Evolutionary conservation across 2,888 invertebrate genomes (phyloP).

Genomic region (Drosophila ezoana): DNA sequence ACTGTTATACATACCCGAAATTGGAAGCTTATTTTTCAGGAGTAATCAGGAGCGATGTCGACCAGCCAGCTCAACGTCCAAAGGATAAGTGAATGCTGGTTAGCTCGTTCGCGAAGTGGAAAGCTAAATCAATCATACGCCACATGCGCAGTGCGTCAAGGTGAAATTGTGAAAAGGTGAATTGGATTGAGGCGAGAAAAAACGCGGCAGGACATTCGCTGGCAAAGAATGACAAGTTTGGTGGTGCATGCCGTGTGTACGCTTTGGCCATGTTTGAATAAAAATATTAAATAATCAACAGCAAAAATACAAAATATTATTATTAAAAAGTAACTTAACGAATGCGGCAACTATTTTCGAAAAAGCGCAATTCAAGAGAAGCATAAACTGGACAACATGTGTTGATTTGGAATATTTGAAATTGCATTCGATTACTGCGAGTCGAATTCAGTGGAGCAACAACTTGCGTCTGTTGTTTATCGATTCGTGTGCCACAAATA

Average conservation of each 20-base stretch:
- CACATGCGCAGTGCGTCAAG: conserved; percentile 75
- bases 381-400: background rate
- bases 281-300: conserved; percentile 8
- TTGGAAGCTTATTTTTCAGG: background rate
- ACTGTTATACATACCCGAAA: conserved; percentile 5
- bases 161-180: background rate
- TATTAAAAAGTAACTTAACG: background rate
- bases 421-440: conserved; percentile 40
- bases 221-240: conserved; percentile 42
- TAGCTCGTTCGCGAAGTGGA: background rate
- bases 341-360: too few relatives aligned
- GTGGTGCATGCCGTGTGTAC: conserved; percentile 29
- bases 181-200: conserved; percentile 38
- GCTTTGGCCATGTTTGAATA: conserved; percentile 24
- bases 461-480: conserved; percentile 68
- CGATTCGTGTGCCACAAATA: conserved; percentile 54
- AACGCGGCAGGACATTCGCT: conserved; percentile 24
- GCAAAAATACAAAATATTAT: background rate
- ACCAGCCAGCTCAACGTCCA: conserved; percentile 5
- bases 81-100: conserved; percentile 17
- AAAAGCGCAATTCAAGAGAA: background rate
- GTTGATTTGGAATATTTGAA: background rate
- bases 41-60: background rate
- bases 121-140: conserved; percentile 77
- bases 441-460: conserved; percentile 34